Conservation (phyloP, 2,113 vertebrate species). For the Acanthisitta chloris region DNA sequence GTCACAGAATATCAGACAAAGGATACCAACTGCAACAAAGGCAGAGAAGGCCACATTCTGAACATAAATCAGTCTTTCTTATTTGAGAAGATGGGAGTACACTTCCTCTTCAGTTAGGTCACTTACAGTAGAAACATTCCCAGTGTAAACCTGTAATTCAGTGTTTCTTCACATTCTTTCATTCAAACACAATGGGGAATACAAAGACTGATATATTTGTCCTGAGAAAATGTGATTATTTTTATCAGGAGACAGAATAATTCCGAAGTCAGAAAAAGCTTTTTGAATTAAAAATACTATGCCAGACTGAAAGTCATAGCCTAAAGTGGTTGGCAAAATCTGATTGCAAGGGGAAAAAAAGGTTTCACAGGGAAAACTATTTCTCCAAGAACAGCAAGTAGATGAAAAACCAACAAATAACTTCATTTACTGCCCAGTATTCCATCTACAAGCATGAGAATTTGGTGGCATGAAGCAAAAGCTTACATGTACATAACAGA, state of each 20-base stretch:
- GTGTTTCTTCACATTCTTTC: neutral
- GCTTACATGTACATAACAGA: neutral
- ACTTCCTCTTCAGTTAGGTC: neutral
- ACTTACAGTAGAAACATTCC: neutral
- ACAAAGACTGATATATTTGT: neutral
- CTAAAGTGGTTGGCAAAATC: neutral
- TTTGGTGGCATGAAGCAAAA: neutral
- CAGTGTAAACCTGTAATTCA: neutral
- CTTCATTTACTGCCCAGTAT: neutral
- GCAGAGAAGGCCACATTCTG: neutral
- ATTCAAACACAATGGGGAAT: neutral
- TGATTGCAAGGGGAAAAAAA: neutral
- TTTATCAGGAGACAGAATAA: neutral
- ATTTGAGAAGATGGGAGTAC: neutral
- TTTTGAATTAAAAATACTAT: neutral
- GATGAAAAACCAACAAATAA: neutral
- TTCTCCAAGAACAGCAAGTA: neutral
- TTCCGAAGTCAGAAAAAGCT: neutral
- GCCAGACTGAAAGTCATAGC: neutral
- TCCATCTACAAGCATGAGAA: neutral
- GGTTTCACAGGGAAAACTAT: neutral
- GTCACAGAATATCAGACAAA: neutral
- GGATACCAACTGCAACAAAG: neutral
- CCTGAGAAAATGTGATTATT: neutral
- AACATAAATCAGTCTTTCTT: neutral